phyloP scores from a whole-genome alignment of 2,888 invertebrate genomes.

The Epirrita christyi region DNA sequence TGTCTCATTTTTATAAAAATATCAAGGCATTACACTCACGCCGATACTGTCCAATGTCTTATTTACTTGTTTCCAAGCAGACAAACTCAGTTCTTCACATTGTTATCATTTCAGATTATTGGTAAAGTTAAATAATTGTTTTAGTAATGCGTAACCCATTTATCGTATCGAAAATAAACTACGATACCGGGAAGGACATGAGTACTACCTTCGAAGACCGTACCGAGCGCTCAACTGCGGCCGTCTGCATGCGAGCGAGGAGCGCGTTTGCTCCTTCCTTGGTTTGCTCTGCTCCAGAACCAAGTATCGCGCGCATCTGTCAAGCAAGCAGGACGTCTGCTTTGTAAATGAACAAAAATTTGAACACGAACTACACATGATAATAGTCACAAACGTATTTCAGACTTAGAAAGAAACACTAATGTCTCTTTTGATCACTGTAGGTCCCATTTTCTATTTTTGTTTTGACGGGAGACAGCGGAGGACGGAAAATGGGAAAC shows the following conservation, averaged over 20 bases:
- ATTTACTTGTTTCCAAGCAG: conserved; percentile 41
- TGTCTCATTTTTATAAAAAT: conserved; percentile 82
- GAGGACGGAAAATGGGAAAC: too few relatives aligned
- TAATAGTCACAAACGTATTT: not conserved
- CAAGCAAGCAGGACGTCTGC: conserved; percentile 39
- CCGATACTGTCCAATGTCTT: conserved; percentile 53
- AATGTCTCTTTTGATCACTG: too few relatives aligned
- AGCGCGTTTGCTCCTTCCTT: too few relatives aligned
- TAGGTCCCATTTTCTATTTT: too few relatives aligned
- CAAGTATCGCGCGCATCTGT: conserved; percentile 43
- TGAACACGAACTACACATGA: conserved; percentile 16
- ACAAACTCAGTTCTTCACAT: conserved; percentile 53
- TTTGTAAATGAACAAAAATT: conserved; percentile 32
- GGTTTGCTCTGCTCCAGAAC: not conserved
- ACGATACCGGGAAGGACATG: conserved; percentile 9
- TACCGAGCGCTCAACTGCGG: conserved; percentile 45
- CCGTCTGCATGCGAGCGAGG: conserved; percentile 31
- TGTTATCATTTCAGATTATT: conserved; percentile 49
- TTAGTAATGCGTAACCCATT: conserved; percentile 52
- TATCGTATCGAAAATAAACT: conserved; percentile 55
- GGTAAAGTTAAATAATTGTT: conserved; percentile 61
- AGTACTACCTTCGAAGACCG: conserved; percentile 37
- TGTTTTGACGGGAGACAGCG: too few relatives aligned
- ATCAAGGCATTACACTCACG: conserved; percentile 59
- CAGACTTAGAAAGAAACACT: too few relatives aligned